Percentiles rank a stretch among this genome's conserved stretches.
Evolutionary conservation across 1,140 invertebrate genomes (phyloP).

Genomic region (Zophobas morio): DNA sequence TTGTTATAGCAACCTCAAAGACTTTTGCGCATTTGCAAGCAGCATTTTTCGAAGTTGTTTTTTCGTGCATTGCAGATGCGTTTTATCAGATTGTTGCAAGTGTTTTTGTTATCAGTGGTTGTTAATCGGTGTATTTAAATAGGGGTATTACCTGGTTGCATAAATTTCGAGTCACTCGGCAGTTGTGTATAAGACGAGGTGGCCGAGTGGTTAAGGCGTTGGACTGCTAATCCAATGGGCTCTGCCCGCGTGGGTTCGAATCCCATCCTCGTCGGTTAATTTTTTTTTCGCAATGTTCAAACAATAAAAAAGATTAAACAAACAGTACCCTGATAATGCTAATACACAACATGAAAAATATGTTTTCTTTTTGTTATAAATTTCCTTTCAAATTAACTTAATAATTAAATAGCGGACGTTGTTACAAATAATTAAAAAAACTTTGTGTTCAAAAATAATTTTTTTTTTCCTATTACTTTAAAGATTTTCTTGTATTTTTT

Average conservation of each 20-base stretch:
- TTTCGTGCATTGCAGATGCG: not conserved
- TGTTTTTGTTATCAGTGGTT: not conserved
- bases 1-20: conserved; percentile 46
- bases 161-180: not conserved
- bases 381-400: too few species aligned
- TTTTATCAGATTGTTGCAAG: too few species aligned
- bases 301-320: too few species aligned
- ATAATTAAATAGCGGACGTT: too few species aligned
- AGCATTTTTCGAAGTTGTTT: not conserved
- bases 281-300: conserved; percentile 44
- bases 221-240: conserved; percentile 74
- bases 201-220: conserved; percentile 73
- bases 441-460: too few species aligned
- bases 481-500: too few species aligned
- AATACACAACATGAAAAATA: too few species aligned
- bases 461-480: too few species aligned
- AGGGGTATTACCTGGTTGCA: not conserved
- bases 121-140: not conserved
- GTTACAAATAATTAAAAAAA: too few species aligned
- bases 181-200: conserved; percentile 64
- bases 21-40: conserved; percentile 36
- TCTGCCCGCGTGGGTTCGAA: conserved; percentile 73
- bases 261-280: conserved; percentile 67
- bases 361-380: too few species aligned
- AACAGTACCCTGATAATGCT: too few species aligned